A percentile compares a stretch with the other conserved stretches of the same genome.
Evolutionary conservation across 2,113 vertebrate species (phyloP).

Genomic region (Neolamprologus modestus): DNA sequence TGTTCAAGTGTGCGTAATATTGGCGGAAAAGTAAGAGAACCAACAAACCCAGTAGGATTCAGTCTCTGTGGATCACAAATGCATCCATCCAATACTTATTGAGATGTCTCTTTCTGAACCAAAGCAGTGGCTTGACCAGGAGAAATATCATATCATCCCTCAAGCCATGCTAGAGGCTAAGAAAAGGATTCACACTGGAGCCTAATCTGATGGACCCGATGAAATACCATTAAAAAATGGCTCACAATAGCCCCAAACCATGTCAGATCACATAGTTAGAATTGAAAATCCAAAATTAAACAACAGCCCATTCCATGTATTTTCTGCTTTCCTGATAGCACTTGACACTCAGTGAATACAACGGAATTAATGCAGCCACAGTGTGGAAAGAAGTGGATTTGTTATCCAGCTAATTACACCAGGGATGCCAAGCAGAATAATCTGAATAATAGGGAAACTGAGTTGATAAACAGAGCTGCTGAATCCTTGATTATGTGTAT

Average conservation of each 20-base stretch:
- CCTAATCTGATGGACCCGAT: neutral
- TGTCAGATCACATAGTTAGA: neutral
- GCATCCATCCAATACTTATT: neutral
- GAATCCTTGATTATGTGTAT: conserved; percentile 1
- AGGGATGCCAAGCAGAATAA: conserved; percentile 50
- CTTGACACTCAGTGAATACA: conserved; percentile 32
- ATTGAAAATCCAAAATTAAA: neutral
- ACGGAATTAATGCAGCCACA: conserved; percentile 21
- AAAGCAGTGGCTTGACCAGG: neutral
- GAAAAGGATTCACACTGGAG: neutral
- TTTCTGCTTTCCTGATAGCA: neutral
- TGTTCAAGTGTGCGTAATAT: neutral
- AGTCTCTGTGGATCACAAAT: neutral
- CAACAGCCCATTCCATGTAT: neutral
- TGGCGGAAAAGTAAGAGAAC: neutral
- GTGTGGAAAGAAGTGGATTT: conserved; percentile 32
- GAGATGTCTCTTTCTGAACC: neutral
- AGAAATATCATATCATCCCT: neutral
- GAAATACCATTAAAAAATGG: neutral
- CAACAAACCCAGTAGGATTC: neutral
- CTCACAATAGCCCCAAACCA: neutral
- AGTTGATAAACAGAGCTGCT: conserved; percentile 34
- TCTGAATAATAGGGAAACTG: conserved; percentile 33
- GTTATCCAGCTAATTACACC: conserved; percentile 56
- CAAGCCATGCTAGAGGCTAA: neutral